Conservation (phyloP, 2,797 vertebrate genomes). For the Mergus octosetaceus region DNA sequence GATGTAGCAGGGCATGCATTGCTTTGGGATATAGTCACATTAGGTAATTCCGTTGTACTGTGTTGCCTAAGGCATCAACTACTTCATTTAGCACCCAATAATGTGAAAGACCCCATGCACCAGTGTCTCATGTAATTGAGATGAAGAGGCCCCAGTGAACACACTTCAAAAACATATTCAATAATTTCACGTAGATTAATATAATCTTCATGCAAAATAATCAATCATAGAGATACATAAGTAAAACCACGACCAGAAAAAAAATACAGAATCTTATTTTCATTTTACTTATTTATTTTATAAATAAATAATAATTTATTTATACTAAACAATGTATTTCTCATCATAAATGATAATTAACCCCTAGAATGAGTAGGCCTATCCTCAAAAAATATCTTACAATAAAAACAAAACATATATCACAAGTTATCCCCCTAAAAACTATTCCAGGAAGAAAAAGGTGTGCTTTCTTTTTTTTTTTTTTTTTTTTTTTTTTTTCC, state of each 20-base stretch:
- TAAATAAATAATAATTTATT: neutral
- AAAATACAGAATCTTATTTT: neutral
- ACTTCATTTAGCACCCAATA: slow-evolving; percentile 14
- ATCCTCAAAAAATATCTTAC: neutral
- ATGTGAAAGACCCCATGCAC: neutral
- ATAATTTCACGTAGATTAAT: slow-evolving; percentile 30
- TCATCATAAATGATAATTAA: neutral
- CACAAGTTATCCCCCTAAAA: neutral
- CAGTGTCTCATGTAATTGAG: slow-evolving; percentile 23
- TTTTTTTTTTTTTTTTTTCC: too few species aligned
- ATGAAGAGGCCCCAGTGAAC: slow-evolving; percentile 3
- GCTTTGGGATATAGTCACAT: neutral
- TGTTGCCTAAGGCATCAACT: neutral
- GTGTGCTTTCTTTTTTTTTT: too few species aligned
- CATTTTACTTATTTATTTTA: neutral
- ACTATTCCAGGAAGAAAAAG: neutral
- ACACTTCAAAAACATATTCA: neutral
- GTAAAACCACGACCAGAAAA: neutral
- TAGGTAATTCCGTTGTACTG: neutral
- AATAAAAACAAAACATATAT: neutral
- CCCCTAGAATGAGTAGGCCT: neutral
- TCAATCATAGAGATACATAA: neutral
- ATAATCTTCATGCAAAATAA: neutral
- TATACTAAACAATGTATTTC: neutral
- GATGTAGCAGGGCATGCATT: slow-evolving; percentile 2